Percentiles rank a stretch among this genome's conserved stretches.
Evolutionary conservation across 2,113 vertebrate genomes (phyloP).

Genomic region (Piprites chloris): DNA sequence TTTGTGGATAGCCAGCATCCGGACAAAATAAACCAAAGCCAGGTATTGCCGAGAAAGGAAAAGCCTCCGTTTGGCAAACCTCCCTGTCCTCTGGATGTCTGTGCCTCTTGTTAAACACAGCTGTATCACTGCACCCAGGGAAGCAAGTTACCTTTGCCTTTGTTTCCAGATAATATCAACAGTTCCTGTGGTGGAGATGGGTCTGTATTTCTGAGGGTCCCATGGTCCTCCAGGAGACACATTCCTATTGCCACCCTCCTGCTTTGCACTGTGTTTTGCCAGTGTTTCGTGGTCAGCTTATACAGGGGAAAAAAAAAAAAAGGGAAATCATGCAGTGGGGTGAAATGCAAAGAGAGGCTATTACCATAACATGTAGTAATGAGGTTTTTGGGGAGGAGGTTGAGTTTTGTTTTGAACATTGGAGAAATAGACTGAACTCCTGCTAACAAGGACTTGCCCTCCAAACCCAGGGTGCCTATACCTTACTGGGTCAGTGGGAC

Average conservation of each 20-base stretch:
- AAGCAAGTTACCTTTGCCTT: background rate
- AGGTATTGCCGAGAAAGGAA: constrained; percentile 2
- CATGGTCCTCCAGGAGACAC: background rate
- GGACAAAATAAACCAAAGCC: background rate
- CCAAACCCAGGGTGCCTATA: background rate
- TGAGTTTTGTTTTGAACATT: background rate
- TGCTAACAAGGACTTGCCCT: background rate
- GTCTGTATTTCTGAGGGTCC: background rate
- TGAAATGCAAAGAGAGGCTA: background rate
- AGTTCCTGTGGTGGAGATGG: background rate
- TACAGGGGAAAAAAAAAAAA: background rate
- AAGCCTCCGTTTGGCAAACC: background rate
- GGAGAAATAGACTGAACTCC: constrained; percentile 18
- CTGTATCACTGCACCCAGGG: background rate
- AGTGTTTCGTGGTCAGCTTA: background rate
- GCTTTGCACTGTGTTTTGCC: background rate
- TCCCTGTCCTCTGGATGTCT: background rate
- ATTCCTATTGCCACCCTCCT: background rate
- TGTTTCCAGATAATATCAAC: background rate
- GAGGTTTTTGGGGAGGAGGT: background rate
- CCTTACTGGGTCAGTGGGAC: background rate
- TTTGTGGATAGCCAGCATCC: background rate
- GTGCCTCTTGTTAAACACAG: background rate
- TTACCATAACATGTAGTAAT: background rate
- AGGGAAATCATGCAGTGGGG: background rate